Conservation (phyloP, 2,113 vertebrate genomes). For the Campylomormyrus tamandua region DNA sequence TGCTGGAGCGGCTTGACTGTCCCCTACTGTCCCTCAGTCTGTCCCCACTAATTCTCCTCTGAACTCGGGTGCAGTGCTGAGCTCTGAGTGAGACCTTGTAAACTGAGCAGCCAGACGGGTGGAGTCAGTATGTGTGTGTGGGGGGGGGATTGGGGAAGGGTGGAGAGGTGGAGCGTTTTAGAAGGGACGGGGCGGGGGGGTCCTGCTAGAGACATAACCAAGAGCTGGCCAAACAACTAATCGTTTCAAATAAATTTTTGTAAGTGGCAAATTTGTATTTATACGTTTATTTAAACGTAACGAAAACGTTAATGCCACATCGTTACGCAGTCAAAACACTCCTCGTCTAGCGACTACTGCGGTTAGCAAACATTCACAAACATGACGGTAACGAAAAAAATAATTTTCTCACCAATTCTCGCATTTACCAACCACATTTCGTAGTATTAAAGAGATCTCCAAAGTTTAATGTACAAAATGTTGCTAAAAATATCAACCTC, state of each 20-base stretch:
- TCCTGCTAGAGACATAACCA: background rate
- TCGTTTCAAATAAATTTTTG: background rate
- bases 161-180: conserved; percentile 2
- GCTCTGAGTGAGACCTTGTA: conserved; percentile 73
- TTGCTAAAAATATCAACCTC: background rate
- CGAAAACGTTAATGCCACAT: background rate
- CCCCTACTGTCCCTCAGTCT: conserved; percentile 36
- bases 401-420: background rate
- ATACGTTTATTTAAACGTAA: background rate
- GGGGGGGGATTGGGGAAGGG: conserved; percentile 42
- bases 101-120: conserved; percentile 70
- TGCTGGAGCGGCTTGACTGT: conserved; percentile 12
- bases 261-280: background rate
- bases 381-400: background rate
- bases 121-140: background rate
- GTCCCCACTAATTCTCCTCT: conserved; percentile 3
- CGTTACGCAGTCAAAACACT: background rate
- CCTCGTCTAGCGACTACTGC: background rate
- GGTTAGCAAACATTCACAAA: background rate
- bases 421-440: background rate
- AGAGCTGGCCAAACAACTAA: conserved; percentile 1
- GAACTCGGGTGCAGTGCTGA: conserved; percentile 39
- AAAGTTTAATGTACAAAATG: background rate
- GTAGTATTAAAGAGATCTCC: background rate
- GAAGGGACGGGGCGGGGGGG: background rate